Conservation (phyloP, 2,797 vertebrate genomes). For the Adrianichthys oophorus region DNA sequence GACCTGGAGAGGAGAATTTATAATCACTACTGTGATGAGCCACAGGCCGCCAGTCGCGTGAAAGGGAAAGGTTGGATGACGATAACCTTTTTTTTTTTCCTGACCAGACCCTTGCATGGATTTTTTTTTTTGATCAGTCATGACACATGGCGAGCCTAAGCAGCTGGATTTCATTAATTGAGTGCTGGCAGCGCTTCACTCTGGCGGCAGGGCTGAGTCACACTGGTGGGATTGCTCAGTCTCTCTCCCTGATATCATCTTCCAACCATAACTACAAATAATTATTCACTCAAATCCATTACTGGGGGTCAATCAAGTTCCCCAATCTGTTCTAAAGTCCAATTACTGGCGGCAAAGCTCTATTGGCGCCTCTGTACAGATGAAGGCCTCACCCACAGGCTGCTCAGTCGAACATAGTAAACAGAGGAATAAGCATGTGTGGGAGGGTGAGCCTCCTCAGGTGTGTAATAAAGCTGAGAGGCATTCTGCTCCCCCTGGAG, state of each 20-base stretch:
- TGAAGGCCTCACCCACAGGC: constrained; percentile 69
- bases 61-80: constrained; percentile 65
- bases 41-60: constrained; percentile 51
- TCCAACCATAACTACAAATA: constrained; percentile 82
- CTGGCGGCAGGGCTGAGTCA: constrained; percentile 76
- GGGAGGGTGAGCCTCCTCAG: constrained; percentile 59
- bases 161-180: constrained; percentile 83
- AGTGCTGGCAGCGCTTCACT: constrained; percentile 74
- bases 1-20: constrained; percentile 71
- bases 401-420: constrained; percentile 67
- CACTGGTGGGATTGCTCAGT: constrained; percentile 72
- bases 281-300: constrained; percentile 84
- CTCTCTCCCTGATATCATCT: constrained; percentile 75
- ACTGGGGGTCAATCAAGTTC: constrained; percentile 79
- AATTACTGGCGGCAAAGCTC: constrained; percentile 76
- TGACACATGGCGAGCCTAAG: constrained; percentile 67
- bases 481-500: constrained; percentile 55
- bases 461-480: constrained; percentile 71
- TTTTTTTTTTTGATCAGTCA: constrained; percentile 64
- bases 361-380: constrained; percentile 64
- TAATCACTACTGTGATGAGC: constrained; percentile 72
- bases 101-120: constrained; percentile 64
- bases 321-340: constrained; percentile 78
- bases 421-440: constrained; percentile 51
- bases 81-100: constrained; percentile 63